A percentile compares a stretch with the other conserved stretches of the same genome.
Conservation (phyloP, 2,113 vertebrate species). For the Nettapus auritus region DNA sequence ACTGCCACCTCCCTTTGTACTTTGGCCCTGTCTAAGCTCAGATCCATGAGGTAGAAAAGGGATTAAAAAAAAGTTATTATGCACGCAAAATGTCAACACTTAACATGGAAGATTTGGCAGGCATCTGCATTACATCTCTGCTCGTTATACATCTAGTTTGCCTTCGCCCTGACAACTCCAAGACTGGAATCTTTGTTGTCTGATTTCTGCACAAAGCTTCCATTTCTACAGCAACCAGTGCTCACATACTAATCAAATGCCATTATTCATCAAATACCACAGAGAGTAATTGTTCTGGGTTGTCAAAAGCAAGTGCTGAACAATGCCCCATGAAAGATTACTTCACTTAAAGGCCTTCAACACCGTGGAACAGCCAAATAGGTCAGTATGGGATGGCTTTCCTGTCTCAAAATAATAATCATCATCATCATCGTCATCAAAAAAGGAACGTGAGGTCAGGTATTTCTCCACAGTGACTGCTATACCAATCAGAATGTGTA, state of each 20-base stretch:
- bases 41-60: fast-evolving
- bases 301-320: not conserved
- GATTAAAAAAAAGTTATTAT: not conserved
- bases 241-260: not conserved
- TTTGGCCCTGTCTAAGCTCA: not conserved
- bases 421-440: too few species aligned
- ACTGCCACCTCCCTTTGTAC: not conserved
- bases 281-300: not conserved
- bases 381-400: not conserved
- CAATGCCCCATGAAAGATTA: not conserved
- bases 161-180: not conserved
- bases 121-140: not conserved
- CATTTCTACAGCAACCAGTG: not conserved
- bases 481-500: not conserved
- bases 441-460: not conserved
- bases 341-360: not conserved
- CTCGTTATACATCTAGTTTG: not conserved
- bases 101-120: not conserved
- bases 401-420: not conserved
- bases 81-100: not conserved
- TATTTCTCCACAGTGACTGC: not conserved
- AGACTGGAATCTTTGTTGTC: not conserved
- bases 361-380: not conserved
- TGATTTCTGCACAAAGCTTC: not conserved
- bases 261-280: not conserved